Base-by-base conservation (phyloP, 1,140 invertebrate species). In the Drosophila saltans region DNA sequence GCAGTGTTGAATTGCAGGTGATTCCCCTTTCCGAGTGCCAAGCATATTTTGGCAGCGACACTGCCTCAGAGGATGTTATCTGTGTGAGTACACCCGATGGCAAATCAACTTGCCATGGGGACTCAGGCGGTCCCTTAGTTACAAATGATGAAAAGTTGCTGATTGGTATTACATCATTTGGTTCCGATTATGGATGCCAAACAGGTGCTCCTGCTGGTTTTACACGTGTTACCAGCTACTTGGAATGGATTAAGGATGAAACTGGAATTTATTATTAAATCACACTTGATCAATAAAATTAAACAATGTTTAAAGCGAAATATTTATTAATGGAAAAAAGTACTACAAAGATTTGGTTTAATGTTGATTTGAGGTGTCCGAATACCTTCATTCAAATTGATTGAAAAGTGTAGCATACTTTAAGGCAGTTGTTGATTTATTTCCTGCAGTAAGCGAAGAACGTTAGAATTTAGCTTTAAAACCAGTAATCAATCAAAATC, bases 161-260 rank as follows among this genome's bases (percentile, higher is more conserved):
- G 89, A 91, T 94, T n/a, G 94, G 94, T n/a, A 92, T 94, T 7
- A 92, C 93, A 1, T 93, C 93, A 21, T 94, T 94, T 68, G 92
- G 93, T 1, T 81, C 92, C 33, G 62, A 45, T 1, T 86, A 72
- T 9, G 94, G 94, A 1, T 95, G 94, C 79, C 93, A 93, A 41
- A 81, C 88, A 62, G 92, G 93, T 24, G 66, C 88, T 26, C 94
- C 94, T 0, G 93, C 93, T 21, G 94, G 94, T 0, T 95, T 94
- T 75, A 93, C 93, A 0, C 92, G 94, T 30, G 93, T 94, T 16
- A 93, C 93, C 69, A 70, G 75, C 10, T 93, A 93, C 71, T 69
- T 94, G 8, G 74, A 92, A 64, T 95, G 94, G 94, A 94, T 95
- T 66, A 92, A 91, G 58, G 78, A 91, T n/a, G 86, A 93, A 33